Evolutionary conservation across 2,113 vertebrate genomes (phyloP), one percentile per base, ranked within the genome.

Genomic region (Crotalus horridus): DNA sequence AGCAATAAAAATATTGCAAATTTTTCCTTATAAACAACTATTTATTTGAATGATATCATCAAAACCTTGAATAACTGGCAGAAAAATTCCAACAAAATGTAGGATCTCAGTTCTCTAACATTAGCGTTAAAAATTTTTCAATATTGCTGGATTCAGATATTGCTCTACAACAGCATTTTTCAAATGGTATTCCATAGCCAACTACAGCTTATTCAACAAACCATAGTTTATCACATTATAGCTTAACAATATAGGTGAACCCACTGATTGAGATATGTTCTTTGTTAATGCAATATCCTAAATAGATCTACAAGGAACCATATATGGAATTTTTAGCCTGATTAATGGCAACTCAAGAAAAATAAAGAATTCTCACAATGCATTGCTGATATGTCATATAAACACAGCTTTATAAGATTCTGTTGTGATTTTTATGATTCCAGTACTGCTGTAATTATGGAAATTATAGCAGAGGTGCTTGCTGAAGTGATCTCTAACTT

Each of bases 1-100:
- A 91, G 92, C 58, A 88, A 51, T 23, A 11, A 48, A 94, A 93
- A 85, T 59, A 91, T 51, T 85, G 85, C 91, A 88, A 93, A 51
- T 61, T 94, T 91, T 94, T 74, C 20, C 54, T 94, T 94, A 93
- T 51, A 89, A 53, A 33, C 24, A n/a, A 20, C 3, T 69, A 9
- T 51, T 9, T 90, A 29, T 10, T 15, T 69, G 59, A 53, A 13
- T 33, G 48, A 64, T 55, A 85, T 85, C 39, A 56, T 12, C 64
- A 91, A 91, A 91, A 21, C 1, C 10, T 91, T 17, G 64, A 39
- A 81, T 23, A 11, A 33, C 20, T 69, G 61, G 3, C 23, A 21
- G 48, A n/a, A 91, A 91, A 56, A 3, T 33, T 15, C 61, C 9
- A 51, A 24, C 10, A 10, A 90, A 90, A 90, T 74, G 26, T 20